Base-by-base conservation (phyloP, 1,140 invertebrate genomes). In the Thereuonema tuberculata region DNA sequence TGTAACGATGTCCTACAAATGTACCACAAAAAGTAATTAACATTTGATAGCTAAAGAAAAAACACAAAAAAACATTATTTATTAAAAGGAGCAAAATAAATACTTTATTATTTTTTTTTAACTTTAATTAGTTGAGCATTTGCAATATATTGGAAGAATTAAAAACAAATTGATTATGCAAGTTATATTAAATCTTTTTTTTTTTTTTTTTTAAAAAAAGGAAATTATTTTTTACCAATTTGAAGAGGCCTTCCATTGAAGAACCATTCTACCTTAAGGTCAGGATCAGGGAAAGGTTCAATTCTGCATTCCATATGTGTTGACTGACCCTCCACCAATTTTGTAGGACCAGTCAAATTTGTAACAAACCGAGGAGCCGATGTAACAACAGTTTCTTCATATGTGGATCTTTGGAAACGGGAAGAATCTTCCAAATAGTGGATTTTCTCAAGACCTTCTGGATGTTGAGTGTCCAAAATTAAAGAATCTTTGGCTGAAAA, bases 381-480 rank as follows among this genome's bases (percentile, higher is more conserved):
- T 29, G 81, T 91, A 0, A 91, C 81, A 14, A 81, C 70, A 43
- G 85, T 76, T 62, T 93, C 89, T 64, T 90, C 83, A 56, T 64
- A 54, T 62, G 65, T 49, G 29, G 62, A 55, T 27, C 66, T 78
- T 67, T 84, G 82, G 65, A 89, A 90, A 65, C 81, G 83, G 29
- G 81, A 81, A 25, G 82, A 74, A 69, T 90, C 89, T 78, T 96
- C 92, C 62, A 95, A 76, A 62, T 86, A 82, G 68, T 88, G 85
- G 26, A 95, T 81, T 73, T 73, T 92, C 82, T 77, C 89, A 84
- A 66, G 80, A 77, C 64, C 90, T 50, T 84, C 84, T 72, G 94
- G 88, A 69, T 97, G 87, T 74, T 94, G 90, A 3, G 87, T 86
- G 68, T 95, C 91, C 60, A 91, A 75, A 73, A 89, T 82, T 50